Percentiles rank a stretch among this genome's conserved stretches.
Evolutionary conservation across 2,797 vertebrate genomes (phyloP).

Genomic region (Euphonia xanthogaster): DNA sequence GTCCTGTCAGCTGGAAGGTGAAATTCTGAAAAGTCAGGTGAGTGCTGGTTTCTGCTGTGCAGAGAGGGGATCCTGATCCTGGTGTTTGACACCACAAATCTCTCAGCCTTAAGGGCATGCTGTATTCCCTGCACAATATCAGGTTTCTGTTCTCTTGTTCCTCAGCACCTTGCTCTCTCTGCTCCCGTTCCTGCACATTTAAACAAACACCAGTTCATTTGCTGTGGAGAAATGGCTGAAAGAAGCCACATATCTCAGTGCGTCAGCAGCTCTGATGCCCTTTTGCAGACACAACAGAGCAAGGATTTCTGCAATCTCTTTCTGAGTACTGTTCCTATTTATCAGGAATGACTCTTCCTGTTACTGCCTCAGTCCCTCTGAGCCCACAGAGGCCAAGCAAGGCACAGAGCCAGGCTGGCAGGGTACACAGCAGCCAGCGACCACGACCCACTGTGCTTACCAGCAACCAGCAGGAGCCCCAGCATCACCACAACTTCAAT

Average conservation of each 20-base stretch:
- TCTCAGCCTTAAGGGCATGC: neutral
- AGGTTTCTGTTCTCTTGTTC: neutral
- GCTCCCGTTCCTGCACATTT: neutral
- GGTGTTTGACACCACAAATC: neutral
- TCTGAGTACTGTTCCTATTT: neutral
- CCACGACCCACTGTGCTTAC: neutral
- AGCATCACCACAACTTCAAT: neutral
- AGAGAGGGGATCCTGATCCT: neutral
- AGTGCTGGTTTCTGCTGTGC: neutral
- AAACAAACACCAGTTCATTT: neutral
- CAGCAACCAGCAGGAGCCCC: neutral
- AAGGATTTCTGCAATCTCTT: neutral
- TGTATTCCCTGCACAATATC: neutral
- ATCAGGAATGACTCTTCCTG: neutral
- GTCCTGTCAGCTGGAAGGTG: neutral
- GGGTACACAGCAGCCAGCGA: neutral
- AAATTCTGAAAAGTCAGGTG: neutral
- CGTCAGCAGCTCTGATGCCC: neutral
- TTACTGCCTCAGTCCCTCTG: neutral
- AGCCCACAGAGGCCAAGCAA: neutral
- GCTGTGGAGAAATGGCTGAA: neutral
- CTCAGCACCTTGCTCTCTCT: neutral
- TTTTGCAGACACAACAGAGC: neutral
- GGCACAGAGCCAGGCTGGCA: neutral
- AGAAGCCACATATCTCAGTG: neutral